Base-by-base conservation (phyloP, 1,140 invertebrate genomes). In the Leptonema lineaticorne region DNA sequence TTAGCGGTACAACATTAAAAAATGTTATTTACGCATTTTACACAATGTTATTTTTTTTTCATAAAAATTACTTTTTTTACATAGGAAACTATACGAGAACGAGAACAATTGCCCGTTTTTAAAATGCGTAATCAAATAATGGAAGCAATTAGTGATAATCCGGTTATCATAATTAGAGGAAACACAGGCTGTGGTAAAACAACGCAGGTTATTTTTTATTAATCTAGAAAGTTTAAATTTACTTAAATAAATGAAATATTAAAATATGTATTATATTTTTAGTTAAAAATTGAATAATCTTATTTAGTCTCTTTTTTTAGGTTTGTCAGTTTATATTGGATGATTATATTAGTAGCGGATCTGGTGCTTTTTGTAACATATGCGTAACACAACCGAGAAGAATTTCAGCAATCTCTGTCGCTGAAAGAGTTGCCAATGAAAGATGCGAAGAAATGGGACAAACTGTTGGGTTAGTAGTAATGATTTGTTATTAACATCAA, bases 311-410 rank as follows among this genome's bases (percentile, higher is more conserved):
- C 11, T 9, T 18, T 14, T 69, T 60, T 16, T 41, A 82, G 81
- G 92, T 96, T 45, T 96, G 94, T 67, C 97, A 99, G 75, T 98
- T 95, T 77, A 96, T 99, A 74, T 78, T 99, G 53, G 96, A 99
- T 78, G 93, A 97, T 76, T 97, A 94, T 75, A 89, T 97, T 18
- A 85, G 88, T n/a, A 91, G 88, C 1, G 90, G 91, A 0, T 88
- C 92, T 79, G 89, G 93, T 63, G 88, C 89, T 26, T 89, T 89
- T 82, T 91, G 92, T 74, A 90, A 94, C 77, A 90, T 98, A 56
- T 90, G 94, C 67, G 91, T 97, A 11, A 98, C 96, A 0, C 96
- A 98, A 75, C 97, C 97, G 0, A 85, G 96, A 24, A 85, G 96
- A 74, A 96, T 99, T 65, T 96, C 95, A 0, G 96, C 96, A 0